Evolutionary conservation across 1,140 invertebrate genomes (phyloP), one percentile per base, ranked within the genome.

Genomic region (Mycetomoellerius zeteki): DNA sequence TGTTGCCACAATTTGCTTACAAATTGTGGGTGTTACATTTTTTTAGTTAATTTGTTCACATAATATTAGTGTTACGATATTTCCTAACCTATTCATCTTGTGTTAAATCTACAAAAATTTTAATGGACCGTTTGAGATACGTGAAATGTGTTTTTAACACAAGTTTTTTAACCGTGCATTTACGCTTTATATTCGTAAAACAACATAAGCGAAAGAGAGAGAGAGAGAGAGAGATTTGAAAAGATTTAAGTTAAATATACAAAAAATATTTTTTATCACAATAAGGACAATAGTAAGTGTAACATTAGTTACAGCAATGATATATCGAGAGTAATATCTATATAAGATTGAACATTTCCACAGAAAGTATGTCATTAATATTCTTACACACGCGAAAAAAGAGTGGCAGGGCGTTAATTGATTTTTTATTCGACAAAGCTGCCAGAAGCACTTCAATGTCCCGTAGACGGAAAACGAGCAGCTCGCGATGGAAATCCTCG

Each of bases 401-500:
- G 47, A 58, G 69, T 43, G 43, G 56, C 77, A 50, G 24, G 24
- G 33, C 62, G 80, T 54, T 89, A 84, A 88, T 87, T 87, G 76
- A 88, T 88, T 89, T 85, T 80, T 60, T 27, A 73, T 80, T 47
- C 52, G 58, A 73, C 72, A 65, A 85, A 65, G 43, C 50, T 50
- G 50, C 33, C 56, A 75, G 56, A 52, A 67, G 37, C 62, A 71
- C 77, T 86, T 72, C n/a, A 81, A 65, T 27, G 47, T 50, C 47
- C 54, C 37, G 50, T 16, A 72, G 37, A 81, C 69, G 60, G 69
- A 81, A 89, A 86, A 82, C 60, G 60, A 71, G 52, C 67, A 88
- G 27, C 33, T 58, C 43, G 67, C 21, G 54, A 43, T 21, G 65
- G 69, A 87, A 80, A 88, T 89, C 81, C 67, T 75, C 60, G 73